phyloP scores from a whole-genome alignment of 2,888 invertebrate genomes.

The Urechis unicinctus region DNA sequence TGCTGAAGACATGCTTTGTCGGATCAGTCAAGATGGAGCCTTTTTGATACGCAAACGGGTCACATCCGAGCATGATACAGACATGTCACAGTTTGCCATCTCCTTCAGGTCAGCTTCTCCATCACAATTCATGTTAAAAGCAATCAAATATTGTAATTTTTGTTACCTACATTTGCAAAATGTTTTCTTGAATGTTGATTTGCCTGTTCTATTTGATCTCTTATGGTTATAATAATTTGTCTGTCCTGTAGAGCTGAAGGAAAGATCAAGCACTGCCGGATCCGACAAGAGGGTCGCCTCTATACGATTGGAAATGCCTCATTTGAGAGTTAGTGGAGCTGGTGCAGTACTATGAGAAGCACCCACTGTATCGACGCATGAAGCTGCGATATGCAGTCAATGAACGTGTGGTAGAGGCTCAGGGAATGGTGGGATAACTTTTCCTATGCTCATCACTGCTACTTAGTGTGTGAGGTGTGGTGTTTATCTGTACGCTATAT shows the following conservation, averaged over 20 bases:
- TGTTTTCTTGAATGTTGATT: not conserved
- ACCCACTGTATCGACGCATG: conserved; percentile 85
- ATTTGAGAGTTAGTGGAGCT: conserved; percentile 95
- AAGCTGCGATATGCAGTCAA: conserved; percentile 64
- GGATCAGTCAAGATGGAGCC: conserved; percentile 82
- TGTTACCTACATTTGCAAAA: not conserved
- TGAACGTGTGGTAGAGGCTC: conserved; percentile 31
- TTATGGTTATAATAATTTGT: not conserved
- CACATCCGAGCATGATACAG: conserved; percentile 65
- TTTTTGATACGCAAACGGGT: conserved; percentile 75
- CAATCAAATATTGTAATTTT: not conserved
- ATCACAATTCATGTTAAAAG: too few relatives aligned
- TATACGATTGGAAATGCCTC: conserved; percentile 80
- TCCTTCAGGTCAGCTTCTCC: conserved; percentile 74
- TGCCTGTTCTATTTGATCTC: not conserved
- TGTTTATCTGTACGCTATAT: not conserved
- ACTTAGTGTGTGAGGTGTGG: too few relatives aligned
- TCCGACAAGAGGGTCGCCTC: conserved; percentile 83
- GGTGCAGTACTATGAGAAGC: conserved; percentile 82
- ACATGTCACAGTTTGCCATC: conserved; percentile 78
- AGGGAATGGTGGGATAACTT: conserved; percentile 31
- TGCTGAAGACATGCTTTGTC: conserved; percentile 81
- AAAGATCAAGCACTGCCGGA: conserved; percentile 93
- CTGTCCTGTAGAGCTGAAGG: conserved; percentile 68
- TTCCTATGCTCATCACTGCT: not conserved